A percentile compares a stretch with the other conserved stretches of the same genome.
phyloP scores from a whole-genome alignment of 2,888 invertebrate genomes.

The Philopedon plagiatum region DNA sequence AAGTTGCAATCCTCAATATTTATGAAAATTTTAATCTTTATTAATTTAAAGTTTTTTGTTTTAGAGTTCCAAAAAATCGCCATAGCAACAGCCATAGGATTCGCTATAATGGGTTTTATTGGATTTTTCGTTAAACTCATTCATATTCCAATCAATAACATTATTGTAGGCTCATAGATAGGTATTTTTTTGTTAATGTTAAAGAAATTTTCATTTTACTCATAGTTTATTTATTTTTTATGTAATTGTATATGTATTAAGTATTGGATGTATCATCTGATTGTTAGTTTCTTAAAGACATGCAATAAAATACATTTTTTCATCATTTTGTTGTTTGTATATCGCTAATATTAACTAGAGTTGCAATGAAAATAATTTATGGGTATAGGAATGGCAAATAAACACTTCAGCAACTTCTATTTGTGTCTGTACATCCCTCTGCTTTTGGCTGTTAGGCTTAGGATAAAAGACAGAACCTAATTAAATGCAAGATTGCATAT shows the following conservation, averaged over 20 bases:
- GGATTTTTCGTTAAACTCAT: slow-evolving; percentile 99
- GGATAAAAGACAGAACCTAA: no score
- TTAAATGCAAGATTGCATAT: no score
- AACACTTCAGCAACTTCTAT: no score
- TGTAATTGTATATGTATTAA: slow-evolving; percentile 15
- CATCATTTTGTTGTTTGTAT: background rate
- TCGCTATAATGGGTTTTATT: slow-evolving; percentile 99
- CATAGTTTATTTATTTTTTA: slow-evolving; percentile 50
- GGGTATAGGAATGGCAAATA: background rate
- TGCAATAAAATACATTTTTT: slow-evolving; percentile 23
- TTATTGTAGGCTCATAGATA: slow-evolving; percentile 87
- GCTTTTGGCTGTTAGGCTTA: no score
- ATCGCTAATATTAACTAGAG: no score
- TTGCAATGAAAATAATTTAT: no score
- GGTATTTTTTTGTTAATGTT: slow-evolving; percentile 22
- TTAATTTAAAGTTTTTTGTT: slow-evolving; percentile 64
- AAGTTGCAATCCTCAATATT: background rate
- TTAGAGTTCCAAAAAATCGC: slow-evolving; percentile 99
- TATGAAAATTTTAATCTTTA: background rate
- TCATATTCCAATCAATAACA: slow-evolving; percentile 99
- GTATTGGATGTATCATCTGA: slow-evolving; percentile 47
- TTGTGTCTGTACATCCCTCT: no score
- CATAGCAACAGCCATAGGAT: slow-evolving; percentile 98
- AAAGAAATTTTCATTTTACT: slow-evolving; percentile 33
- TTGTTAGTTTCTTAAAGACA: slow-evolving; percentile 11